A percentile compares a stretch with the other conserved stretches of the same genome.
phyloP scores from a whole-genome alignment of 2,888 invertebrate genomes.

The Acanthosepion esculentum region DNA sequence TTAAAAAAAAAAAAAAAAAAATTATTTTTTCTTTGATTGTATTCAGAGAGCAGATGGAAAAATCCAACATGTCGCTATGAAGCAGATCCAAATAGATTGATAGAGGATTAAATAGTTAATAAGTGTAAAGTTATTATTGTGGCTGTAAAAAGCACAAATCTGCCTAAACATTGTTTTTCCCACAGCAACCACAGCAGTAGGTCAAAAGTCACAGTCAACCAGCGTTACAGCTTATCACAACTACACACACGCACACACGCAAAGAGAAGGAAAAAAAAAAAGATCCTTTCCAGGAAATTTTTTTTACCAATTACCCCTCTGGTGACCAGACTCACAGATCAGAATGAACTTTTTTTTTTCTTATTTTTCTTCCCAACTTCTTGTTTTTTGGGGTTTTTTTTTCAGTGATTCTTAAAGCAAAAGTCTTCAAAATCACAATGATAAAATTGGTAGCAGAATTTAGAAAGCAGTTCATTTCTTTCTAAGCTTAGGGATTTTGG shows the following conservation, averaged over 20 bases:
- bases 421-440: not conserved
- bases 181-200: not conserved
- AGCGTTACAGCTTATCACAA: not conserved
- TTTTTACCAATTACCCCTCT: not conserved
- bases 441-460: not conserved
- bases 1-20: not conserved
- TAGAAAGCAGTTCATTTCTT: slow-evolving; percentile 49
- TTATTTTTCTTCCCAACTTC: not conserved
- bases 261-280: not conserved
- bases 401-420: not conserved
- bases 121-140: not conserved
- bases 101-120: too few species aligned
- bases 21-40: not conserved
- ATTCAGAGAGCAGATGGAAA: slow-evolving; percentile 33
- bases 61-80: not conserved
- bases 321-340: not conserved
- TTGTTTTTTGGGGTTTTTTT: not conserved
- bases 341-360: not conserved
- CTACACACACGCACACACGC: not conserved
- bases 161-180: not conserved
- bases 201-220: not conserved
- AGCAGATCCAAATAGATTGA: not conserved
- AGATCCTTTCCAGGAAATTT: not conserved
- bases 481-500: slow-evolving; percentile 67
- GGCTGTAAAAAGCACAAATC: not conserved